These are phyloP conservation scores for Drepana falcataria DNA, from an alignment of 2,888 invertebrate species.

Conservation along the genomic window DNA sequence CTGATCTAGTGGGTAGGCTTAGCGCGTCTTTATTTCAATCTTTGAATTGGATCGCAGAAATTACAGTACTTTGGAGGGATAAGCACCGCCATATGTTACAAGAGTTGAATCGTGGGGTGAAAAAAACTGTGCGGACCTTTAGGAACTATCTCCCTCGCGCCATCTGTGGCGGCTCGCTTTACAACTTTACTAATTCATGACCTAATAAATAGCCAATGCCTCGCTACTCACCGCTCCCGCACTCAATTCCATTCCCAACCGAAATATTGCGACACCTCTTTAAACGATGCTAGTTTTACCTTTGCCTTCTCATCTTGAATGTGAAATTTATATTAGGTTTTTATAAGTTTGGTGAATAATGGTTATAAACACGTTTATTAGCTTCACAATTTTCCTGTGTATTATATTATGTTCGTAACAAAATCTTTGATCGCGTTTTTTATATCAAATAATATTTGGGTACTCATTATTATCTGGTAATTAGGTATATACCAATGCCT, in stretches of 20 bases:
- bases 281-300: not conserved
- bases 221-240: constrained; percentile 15
- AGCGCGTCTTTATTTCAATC: constrained; percentile 49
- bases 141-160: constrained; percentile 31
- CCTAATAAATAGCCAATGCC: constrained; percentile 36
- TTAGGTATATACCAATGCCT: no score
- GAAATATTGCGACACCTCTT: constrained; percentile 4
- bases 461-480: no score
- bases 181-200: constrained; percentile 50
- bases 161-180: constrained; percentile 32
- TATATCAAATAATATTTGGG: no score
- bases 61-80: constrained; percentile 64
- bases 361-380: no score
- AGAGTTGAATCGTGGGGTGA: constrained; percentile 27
- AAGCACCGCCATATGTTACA: constrained; percentile 60
- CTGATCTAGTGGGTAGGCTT: constrained; percentile 17
- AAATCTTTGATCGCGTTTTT: no score
- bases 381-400: no score
- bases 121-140: constrained; percentile 31
- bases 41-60: constrained; percentile 55
- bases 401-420: no score
- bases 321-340: not conserved
- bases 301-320: not conserved
- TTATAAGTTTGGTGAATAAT: not conserved
- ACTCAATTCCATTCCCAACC: not conserved